Base-by-base conservation (phyloP, 2,888 invertebrate species). In the Diarsia dahlii region DNA sequence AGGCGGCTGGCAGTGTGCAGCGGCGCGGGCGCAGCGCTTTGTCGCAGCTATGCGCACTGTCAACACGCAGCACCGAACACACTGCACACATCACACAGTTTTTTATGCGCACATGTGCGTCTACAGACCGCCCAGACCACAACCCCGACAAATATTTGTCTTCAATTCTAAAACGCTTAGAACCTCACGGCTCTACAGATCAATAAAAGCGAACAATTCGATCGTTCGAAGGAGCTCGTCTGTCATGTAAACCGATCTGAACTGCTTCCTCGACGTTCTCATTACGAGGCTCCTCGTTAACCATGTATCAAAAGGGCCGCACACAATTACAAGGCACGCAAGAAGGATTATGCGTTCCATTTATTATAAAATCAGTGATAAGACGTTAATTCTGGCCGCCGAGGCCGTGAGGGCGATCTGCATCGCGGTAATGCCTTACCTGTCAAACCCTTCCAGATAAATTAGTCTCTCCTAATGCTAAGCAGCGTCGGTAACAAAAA, bases 31-130 rank as follows among this genome's bases (percentile, higher is more conserved):
- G 86, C 90, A 87, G 77, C 89, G 92, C 93, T 92, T 92, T 91
- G 92, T 91, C 92, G 89, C 91, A 94, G 94, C 93, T 96, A 96
- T 96, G 96, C 95, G 94, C 92, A 95, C 90, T 95, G 96, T 96
- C 96, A 96, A 96, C 95, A 96, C 90, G 80, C 87, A 87, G 88
- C 90, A 83, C 93, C 90, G 90, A 90, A 87, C 92, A 89, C 92
- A 93, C 93, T 92, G 89, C 91, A 92, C 93, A 92, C 91, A 90
- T 91, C 91, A 94, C 93, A 94, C 93, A 92, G 89, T 93, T 95
- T 95, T 95, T 95, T 95, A 92, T 91, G 88, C 91, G 92, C 94
- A 94, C 95, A 94, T 94, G 93, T 94, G 94, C 91, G 92, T 87
- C 92, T 90, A 87, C 91, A 91, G 92, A 91, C 95, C 94, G 94